Percentiles rank a stretch among this genome's conserved stretches.
Conservation (phyloP, 2,888 invertebrate species). For the Ochropacha duplaris region DNA sequence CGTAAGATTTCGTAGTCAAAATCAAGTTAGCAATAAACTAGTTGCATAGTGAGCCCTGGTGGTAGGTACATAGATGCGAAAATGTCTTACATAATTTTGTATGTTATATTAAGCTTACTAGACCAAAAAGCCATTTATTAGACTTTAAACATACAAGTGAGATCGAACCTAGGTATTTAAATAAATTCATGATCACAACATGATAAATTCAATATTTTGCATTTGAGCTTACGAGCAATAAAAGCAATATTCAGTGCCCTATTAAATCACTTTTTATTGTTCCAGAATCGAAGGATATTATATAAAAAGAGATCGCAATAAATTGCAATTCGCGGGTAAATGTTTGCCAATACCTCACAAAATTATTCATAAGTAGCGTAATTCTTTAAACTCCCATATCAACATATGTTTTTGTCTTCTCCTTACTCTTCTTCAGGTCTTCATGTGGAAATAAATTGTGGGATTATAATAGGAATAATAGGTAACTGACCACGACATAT, state of each 20-base stretch:
- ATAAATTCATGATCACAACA: neutral
- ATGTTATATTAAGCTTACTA: neutral
- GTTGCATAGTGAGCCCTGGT: conserved; percentile 6
- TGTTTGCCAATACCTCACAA: conserved; percentile 12
- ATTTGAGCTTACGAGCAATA: conserved; percentile 38
- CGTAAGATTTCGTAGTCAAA: neutral
- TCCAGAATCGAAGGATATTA: conserved; percentile 21
- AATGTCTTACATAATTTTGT: neutral
- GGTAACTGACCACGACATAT: neutral
- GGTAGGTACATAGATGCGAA: neutral
- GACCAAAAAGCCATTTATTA: neutral
- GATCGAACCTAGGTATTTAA: neutral
- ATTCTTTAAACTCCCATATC: neutral
- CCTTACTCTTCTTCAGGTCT: too few species aligned
- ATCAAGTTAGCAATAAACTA: neutral
- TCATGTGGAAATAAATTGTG: too few species aligned
- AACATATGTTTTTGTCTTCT: neutral
- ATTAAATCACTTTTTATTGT: conserved; percentile 31
- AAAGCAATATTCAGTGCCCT: conserved; percentile 29
- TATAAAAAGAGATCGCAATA: conserved; percentile 15
- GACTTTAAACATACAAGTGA: neutral
- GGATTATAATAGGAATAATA: neutral
- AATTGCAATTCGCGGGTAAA: conserved; percentile 13
- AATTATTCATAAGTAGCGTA: neutral
- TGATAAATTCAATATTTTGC: conserved; percentile 18